These are phyloP conservation scores for Macroglossus sobrinus DNA, from an alignment of 2,113 vertebrate genomes.

Conservation along the genomic window DNA sequence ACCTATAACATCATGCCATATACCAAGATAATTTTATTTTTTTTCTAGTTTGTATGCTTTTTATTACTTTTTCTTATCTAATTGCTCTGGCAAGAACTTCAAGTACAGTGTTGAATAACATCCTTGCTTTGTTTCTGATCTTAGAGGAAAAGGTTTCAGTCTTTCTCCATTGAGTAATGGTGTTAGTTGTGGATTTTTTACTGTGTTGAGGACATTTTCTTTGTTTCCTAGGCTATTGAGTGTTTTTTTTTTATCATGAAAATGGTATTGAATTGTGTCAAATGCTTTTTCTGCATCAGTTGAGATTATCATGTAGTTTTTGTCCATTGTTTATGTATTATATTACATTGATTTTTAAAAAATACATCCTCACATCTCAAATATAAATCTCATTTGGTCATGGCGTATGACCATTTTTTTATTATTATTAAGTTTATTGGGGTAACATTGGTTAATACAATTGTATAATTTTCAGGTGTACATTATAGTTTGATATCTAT, in stretches of 20 bases:
- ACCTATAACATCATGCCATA: neutral
- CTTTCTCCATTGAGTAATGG: neutral
- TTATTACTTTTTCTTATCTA: neutral
- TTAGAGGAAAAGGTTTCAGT: neutral
- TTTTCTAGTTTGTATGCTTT: neutral
- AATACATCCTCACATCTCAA: neutral
- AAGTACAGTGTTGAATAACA: neutral
- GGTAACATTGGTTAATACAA: no score
- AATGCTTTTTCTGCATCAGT: neutral
- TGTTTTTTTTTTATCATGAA: slow-evolving; percentile 2
- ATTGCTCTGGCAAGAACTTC: neutral
- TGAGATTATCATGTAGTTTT: neutral
- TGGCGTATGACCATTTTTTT: neutral
- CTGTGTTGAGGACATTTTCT: neutral
- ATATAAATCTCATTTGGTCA: neutral
- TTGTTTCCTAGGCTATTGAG: neutral
- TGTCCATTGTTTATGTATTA: neutral
- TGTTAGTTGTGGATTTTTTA: neutral
- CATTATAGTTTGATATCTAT: no score
- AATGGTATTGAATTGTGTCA: neutral
- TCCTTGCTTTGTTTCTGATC: neutral
- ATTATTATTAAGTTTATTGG: neutral
- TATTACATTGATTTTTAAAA: neutral
- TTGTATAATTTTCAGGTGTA: no score
- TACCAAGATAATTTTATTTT: neutral